Evolutionary conservation across 1,140 invertebrate species (phyloP), one percentile per base, ranked within the genome.

Genomic region (Zelostemma sp.): DNA sequence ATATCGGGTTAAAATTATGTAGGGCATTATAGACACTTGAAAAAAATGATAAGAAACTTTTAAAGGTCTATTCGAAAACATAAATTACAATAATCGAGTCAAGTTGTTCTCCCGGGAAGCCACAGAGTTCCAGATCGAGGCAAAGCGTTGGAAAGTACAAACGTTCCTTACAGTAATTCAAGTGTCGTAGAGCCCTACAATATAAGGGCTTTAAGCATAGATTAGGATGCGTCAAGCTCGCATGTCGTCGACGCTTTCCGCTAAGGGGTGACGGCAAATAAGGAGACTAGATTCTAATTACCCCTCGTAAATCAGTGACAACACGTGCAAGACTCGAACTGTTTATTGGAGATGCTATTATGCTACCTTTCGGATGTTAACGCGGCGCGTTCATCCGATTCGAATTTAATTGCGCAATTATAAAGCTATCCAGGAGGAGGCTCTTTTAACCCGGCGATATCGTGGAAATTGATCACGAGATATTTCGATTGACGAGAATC

Each of bases 211-310:
- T 72, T 65, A 70, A 72, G 74, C 74, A 75, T 81, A 79, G 79
- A 81, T 82, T 82, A 80, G 80, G 73, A 80, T 80, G 77, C 79
- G 78, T 80, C 79, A 79, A 75, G 77, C 78, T 83, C 79, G 76
- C 79, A 80, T 82, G 80, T 77, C 70, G 71, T 74, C 74, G 73
- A 64, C 72, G 68, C 65, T 78, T 66, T 69, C 41, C 54, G 66
- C 58, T 28, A 64, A 69, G 61, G 63, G 68, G 68, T 74, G 77
- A 74, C 68, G 76, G 77, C 81, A 80, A 83, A 83, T 83, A 83
- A 83, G 81, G 79, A 79, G 80, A 73, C 77, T 72, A 68, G 80
- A 82, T 85, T 84, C 82, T 85, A 85, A 85, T 85, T 85, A 80
- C 82, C 79, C 54, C 47, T 66, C 81, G 78, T 85, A 85, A 85